phyloP scores from a whole-genome alignment of 2,113 vertebrate genomes.

The Aramus guarauna region DNA sequence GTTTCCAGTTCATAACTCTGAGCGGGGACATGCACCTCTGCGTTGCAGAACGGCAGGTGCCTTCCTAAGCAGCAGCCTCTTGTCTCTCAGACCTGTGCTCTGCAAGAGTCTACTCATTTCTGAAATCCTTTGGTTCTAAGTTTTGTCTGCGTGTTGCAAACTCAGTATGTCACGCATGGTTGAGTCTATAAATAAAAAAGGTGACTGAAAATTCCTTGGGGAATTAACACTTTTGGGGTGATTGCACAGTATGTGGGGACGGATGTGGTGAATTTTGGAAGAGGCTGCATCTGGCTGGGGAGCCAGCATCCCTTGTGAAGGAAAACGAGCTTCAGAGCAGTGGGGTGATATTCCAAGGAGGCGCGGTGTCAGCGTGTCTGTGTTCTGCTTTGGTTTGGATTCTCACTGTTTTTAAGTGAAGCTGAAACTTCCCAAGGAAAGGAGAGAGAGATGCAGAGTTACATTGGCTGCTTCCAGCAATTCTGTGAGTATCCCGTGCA shows the following conservation, averaged over 20 bases:
- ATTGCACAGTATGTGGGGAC: background rate
- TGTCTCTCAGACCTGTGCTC: background rate
- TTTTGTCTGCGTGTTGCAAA: background rate
- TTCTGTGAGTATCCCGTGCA: background rate
- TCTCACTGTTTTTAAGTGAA: background rate
- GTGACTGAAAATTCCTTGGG: background rate
- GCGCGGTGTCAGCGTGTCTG: background rate
- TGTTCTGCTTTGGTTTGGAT: background rate
- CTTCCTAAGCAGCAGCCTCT: background rate
- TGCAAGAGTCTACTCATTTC: background rate
- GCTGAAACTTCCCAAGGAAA: background rate
- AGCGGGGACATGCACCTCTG: background rate
- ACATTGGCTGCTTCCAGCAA: fast-evolving
- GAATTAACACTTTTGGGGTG: background rate
- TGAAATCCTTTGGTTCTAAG: background rate
- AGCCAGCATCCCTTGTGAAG: background rate
- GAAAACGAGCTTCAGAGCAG: background rate
- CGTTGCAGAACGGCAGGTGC: background rate
- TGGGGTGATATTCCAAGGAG: fast-evolving
- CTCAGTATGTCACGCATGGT: background rate
- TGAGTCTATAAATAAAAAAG: background rate
- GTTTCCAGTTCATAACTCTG: background rate
- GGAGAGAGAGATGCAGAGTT: background rate
- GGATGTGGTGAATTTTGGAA: background rate
- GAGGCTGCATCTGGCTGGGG: background rate